phyloP scores from a whole-genome alignment of 2,888 invertebrate genomes.

The Clistopyga incitator region DNA sequence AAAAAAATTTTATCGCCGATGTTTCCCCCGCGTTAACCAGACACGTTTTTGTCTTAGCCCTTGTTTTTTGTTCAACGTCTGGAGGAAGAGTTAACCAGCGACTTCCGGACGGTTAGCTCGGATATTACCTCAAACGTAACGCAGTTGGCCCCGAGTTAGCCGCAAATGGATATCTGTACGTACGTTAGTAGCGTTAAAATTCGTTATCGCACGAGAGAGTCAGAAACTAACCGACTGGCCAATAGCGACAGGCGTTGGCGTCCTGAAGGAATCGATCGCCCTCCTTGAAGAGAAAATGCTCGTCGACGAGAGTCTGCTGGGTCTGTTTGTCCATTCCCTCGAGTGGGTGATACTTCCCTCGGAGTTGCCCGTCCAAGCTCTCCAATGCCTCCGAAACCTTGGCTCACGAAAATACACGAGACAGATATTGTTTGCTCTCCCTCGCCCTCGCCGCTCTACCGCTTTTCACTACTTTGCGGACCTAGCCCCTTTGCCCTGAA shows the following conservation, averaged over 20 bases:
- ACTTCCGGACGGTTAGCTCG: background rate
- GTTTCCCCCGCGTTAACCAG: background rate
- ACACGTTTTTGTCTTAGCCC: background rate
- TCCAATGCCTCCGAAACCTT: constrained; percentile 81
- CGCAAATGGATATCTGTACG: background rate
- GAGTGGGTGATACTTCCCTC: constrained; percentile 87
- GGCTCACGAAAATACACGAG: constrained; percentile 66
- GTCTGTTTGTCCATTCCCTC: constrained; percentile 70
- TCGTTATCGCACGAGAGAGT: background rate
- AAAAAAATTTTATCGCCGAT: background rate
- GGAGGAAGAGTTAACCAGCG: background rate
- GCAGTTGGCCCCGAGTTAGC: background rate
- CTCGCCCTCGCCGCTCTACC: constrained; percentile 13
- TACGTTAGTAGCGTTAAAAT: background rate
- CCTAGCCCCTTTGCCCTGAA: constrained; percentile 53
- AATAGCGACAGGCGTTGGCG: constrained; percentile 88
- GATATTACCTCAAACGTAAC: background rate
- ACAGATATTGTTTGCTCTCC: constrained; percentile 67
- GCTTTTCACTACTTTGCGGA: constrained; percentile 57
- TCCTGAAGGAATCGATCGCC: constrained; percentile 86
- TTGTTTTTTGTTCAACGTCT: background rate
- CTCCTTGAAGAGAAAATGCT: constrained; percentile 88
- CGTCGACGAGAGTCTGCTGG: constrained; percentile 72
- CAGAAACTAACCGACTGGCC: constrained; percentile 86
- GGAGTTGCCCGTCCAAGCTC: constrained; percentile 86